Percentiles rank a stretch among this genome's conserved stretches.
Conservation (phyloP, 2,888 invertebrate species). For the Beris morrisii region DNA sequence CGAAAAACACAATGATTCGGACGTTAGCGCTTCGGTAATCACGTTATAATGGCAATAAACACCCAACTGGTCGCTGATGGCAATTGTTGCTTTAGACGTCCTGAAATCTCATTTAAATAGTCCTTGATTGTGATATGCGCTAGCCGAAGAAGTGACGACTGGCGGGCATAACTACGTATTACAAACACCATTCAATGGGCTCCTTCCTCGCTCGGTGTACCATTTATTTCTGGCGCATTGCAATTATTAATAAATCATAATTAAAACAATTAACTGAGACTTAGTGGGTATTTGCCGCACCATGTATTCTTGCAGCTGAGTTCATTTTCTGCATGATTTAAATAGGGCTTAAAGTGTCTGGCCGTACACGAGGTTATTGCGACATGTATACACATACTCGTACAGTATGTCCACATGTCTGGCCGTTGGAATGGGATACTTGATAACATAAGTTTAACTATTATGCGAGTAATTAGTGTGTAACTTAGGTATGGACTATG, state of each 20-base stretch:
- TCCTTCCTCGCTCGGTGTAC: neutral
- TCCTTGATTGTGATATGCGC: constrained; percentile 1
- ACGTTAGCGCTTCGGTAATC: constrained; percentile 30
- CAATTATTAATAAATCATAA: constrained; percentile 40
- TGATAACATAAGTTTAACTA: no score
- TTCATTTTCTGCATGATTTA: no score
- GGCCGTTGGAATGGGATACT: no score
- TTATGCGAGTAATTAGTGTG: no score
- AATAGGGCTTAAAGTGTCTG: no score
- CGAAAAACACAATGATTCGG: constrained; percentile 35
- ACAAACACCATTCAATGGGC: neutral
- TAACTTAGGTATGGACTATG: no score
- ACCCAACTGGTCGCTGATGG: constrained; percentile 14
- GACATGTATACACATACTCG: no score
- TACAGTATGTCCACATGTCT: no score
- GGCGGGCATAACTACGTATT: no score
- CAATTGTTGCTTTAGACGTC: constrained; percentile 30
- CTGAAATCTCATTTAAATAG: constrained; percentile 10
- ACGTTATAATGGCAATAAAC: constrained; percentile 28
- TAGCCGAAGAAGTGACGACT: neutral
- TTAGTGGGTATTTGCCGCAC: constrained; percentile 30
- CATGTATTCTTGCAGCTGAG: no score
- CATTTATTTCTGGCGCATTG: constrained; percentile 15
- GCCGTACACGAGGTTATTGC: no score
- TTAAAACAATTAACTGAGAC: constrained; percentile 38